Percentiles rank a stretch among this genome's conserved stretches.
Evolutionary conservation across 2,113 vertebrate species (phyloP).

Genomic region (Cebus imitator): DNA sequence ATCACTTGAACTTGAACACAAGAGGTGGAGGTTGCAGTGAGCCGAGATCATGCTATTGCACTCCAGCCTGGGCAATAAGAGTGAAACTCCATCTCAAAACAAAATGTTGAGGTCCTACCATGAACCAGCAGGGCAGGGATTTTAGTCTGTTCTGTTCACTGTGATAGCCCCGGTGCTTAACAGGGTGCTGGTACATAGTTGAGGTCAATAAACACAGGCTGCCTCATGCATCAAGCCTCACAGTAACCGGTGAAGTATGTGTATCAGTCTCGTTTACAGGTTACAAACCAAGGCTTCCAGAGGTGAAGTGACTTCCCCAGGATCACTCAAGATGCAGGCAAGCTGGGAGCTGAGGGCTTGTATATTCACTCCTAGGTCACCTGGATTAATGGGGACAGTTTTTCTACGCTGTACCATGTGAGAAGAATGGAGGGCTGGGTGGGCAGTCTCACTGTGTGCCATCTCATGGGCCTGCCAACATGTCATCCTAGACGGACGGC

Average conservation of each 20-base stretch:
- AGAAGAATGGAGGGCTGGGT: background rate
- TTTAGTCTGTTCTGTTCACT: background rate
- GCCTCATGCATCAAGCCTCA: background rate
- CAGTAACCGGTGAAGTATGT: fast-evolving
- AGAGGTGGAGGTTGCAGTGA: too few relatives aligned
- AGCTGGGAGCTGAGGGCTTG: too few relatives aligned
- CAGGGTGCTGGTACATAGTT: background rate
- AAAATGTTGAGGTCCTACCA: background rate
- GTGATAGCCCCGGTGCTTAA: too few relatives aligned
- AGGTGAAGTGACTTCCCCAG: background rate
- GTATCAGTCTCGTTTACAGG: background rate
- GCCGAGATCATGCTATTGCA: too few relatives aligned
- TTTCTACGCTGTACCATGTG: background rate
- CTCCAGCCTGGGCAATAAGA: too few relatives aligned
- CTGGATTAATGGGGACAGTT: background rate
- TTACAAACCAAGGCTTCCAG: fast-evolving
- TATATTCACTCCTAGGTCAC: fast-evolving
- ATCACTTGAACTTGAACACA: too few relatives aligned
- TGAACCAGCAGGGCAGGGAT: background rate
- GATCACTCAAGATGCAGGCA: background rate
- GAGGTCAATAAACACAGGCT: fast-evolving
- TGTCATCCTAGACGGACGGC: background rate
- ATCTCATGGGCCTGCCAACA: background rate
- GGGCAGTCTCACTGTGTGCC: background rate
- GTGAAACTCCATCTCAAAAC: too few relatives aligned